A percentile compares a stretch with the other conserved stretches of the same genome.
Evolutionary conservation across 1,140 invertebrate genomes (phyloP).

Genomic region (Aphelinus certus): DNA sequence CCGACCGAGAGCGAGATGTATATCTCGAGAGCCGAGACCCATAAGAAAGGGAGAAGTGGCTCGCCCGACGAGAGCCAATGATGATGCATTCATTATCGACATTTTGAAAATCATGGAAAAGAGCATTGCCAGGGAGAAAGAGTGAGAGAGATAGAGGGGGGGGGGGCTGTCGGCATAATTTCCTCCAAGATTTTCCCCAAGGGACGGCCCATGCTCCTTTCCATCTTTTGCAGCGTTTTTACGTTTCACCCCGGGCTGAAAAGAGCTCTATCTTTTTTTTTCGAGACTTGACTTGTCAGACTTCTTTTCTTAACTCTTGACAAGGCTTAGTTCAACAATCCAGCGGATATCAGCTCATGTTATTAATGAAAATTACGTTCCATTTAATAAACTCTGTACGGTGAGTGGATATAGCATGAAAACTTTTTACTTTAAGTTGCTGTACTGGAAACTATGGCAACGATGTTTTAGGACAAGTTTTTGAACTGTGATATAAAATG

Average conservation of each 20-base stretch:
- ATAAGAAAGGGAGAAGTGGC: neutral
- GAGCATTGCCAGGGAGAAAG: neutral
- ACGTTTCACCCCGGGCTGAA: neutral
- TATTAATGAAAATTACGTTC: too few species aligned
- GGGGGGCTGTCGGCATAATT: neutral
- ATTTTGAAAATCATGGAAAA: neutral
- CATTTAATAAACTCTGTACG: too few species aligned
- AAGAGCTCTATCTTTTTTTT: too few species aligned
- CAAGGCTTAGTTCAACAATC: too few species aligned
- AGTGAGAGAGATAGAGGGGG: neutral
- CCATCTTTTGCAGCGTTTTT: neutral
- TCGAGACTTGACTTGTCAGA: too few species aligned
- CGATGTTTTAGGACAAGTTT: too few species aligned
- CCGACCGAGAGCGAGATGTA: constrained; percentile 1
- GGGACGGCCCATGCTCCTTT: neutral
- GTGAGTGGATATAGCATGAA: too few species aligned
- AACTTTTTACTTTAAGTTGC: too few species aligned
- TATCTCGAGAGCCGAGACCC: neutral
- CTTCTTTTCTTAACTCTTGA: too few species aligned
- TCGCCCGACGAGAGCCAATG: neutral
- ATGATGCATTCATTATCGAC: constrained; percentile 28
- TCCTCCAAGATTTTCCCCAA: constrained; percentile 19
- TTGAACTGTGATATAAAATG: too few species aligned
- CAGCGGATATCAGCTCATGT: too few species aligned
- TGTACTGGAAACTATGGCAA: too few species aligned